A percentile compares a stretch with the other conserved stretches of the same genome.
These are phyloP conservation scores for Nerophis ophidion DNA, from an alignment of 2,113 vertebrate species.

Conservation along the genomic window DNA sequence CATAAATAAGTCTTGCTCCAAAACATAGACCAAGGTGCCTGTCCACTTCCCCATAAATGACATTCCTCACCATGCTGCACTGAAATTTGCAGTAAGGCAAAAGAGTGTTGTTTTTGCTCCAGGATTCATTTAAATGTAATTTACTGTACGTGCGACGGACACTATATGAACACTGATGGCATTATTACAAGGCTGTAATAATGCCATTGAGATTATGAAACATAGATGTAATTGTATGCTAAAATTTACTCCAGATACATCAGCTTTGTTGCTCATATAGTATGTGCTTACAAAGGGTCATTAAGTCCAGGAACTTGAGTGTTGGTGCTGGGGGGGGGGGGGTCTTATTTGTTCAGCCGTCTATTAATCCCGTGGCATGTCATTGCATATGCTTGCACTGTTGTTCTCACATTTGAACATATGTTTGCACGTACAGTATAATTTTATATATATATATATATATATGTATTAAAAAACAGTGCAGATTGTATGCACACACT, in stretches of 20 bases:
- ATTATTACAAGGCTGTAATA: no score
- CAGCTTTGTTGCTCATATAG: no score
- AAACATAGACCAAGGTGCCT: neutral
- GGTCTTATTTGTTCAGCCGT: no score
- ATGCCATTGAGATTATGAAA: no score
- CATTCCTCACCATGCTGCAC: neutral
- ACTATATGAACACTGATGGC: neutral
- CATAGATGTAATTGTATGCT: no score
- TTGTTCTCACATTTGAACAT: slow-evolving; percentile 33
- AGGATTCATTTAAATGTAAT: neutral
- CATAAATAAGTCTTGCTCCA: neutral
- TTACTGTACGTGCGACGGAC: neutral
- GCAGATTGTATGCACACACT: slow-evolving; percentile 3
- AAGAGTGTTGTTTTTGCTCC: neutral
- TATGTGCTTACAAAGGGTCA: no score
- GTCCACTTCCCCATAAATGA: neutral
- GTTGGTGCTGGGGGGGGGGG: no score
- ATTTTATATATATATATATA: neutral
- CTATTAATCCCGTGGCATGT: no score
- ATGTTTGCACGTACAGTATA: slow-evolving; percentile 24
- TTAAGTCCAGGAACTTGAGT: no score
- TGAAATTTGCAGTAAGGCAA: no score
- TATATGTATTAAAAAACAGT: neutral
- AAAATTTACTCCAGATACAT: no score
- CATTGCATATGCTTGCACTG: neutral